A percentile compares a stretch with the other conserved stretches of the same genome.
Evolutionary conservation across 2,113 vertebrate genomes (phyloP).

Genomic region (Promerops cafer): DNA sequence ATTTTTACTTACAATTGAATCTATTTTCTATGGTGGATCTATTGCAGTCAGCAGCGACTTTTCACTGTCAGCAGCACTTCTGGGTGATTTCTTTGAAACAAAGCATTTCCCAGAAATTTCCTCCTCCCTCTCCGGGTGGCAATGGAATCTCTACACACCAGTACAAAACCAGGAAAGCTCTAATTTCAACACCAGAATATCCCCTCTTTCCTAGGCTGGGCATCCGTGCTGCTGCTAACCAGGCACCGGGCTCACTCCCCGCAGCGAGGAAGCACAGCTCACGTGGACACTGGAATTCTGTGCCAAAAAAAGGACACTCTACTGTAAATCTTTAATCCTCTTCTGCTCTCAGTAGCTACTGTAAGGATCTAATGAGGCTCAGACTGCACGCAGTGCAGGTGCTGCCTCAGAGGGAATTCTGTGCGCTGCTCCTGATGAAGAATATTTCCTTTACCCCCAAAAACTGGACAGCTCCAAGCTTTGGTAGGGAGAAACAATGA

Average conservation of each 20-base stretch:
- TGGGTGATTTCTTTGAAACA: background rate
- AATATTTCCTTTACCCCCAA: background rate
- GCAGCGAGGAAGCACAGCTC: fast-evolving
- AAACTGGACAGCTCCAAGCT: background rate
- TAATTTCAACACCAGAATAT: background rate
- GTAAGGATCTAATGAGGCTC: background rate
- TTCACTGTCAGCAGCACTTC: background rate
- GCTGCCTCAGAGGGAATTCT: background rate
- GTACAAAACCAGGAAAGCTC: background rate
- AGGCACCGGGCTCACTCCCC: fast-evolving
- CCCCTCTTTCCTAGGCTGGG: background rate
- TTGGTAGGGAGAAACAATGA: background rate
- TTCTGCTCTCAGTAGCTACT: background rate
- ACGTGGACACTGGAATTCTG: fast-evolving
- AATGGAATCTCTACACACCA: fast-evolving
- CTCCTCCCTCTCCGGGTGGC: background rate
- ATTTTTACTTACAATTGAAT: background rate
- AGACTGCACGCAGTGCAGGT: fast-evolving
- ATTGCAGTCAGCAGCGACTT: background rate
- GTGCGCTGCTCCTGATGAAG: background rate
- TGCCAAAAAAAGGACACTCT: background rate
- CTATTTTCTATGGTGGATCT: background rate
- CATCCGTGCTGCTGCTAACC: fast-evolving
- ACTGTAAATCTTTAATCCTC: background rate
- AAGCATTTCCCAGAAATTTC: background rate